phyloP scores from a whole-genome alignment of 1,140 invertebrate genomes.

The Trachymyrmex septentrionalis region DNA sequence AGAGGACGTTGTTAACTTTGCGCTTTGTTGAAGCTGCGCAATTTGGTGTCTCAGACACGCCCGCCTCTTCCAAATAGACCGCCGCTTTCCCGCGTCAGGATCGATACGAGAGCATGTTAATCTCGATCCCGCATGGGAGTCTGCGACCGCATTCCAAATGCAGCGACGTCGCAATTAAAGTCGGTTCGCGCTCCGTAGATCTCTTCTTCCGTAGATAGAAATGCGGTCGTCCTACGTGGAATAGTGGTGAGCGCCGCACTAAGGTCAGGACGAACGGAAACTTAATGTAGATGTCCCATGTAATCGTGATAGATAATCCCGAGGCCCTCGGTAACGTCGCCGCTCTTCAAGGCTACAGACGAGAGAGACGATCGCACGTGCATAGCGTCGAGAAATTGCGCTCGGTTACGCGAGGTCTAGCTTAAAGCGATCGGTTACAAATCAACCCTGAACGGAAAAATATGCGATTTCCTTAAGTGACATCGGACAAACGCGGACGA shows the following conservation, averaged over 20 bases:
- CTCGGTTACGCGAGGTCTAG: background rate
- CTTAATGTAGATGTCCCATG: background rate
- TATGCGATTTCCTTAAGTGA: constrained; percentile 31
- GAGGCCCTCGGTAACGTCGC: background rate
- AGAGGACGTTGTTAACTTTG: background rate
- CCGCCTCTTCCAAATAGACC: background rate
- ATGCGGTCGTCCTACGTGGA: constrained; percentile 41
- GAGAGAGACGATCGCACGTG: background rate
- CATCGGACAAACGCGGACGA: background rate
- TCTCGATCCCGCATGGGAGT: constrained; percentile 10
- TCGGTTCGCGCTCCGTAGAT: constrained; percentile 66
- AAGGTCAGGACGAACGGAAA: constrained; percentile 8
- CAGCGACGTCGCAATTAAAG: constrained; percentile 72
- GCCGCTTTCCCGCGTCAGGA: background rate
- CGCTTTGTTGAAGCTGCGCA: background rate
- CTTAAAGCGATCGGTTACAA: background rate
- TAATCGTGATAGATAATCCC: constrained; percentile 35
- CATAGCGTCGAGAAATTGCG: background rate
- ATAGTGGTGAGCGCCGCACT: constrained; percentile 6
- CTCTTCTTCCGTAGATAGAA: background rate
- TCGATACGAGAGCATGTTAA: constrained; percentile 13
- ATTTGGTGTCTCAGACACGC: background rate
- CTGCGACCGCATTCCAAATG: constrained; percentile 75
- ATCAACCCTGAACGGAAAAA: constrained; percentile 26
- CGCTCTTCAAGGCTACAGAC: background rate